Base-by-base conservation (phyloP, 1,140 invertebrate genomes). In the Drosophila elegans region DNA sequence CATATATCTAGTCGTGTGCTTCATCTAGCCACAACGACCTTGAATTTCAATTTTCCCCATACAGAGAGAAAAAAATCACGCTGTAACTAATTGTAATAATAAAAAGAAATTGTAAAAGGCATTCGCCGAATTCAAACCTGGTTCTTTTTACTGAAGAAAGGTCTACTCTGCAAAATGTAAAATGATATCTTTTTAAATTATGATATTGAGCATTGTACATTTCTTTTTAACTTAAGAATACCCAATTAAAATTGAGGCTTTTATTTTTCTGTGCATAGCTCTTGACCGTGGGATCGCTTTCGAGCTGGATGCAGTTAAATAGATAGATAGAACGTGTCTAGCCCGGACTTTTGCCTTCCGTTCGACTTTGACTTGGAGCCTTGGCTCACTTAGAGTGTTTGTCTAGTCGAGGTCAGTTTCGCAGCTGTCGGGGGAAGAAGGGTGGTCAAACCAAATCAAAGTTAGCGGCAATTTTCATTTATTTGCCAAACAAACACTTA, bases 391-490 rank as follows among this genome's bases (percentile, higher is more conserved):
- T 77, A 56, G 60, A 57, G 59, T 80, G 74, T 80, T 80, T 80
- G 63, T 59, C 59, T 25, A 81, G 72, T 81, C 54, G 78, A 76
- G 78, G 78, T 72, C 78, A 57, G 36, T 39, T 44, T 49, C 16
- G 13, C 64, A 54, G 41, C 55, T 36, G 16, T 6, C n/a, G 29
- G 3, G 36, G 71, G 16, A 16, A 11, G 6, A 12, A 32, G 53
- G 39, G 16, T 13, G 12, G n/a, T 9, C 44, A 34, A 46, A 59
- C 41, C 13, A 60, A 62, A 73, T 45, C 57, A 61, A 66, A 80
- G 72, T 63, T 77, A 55, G 57, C 29, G 76, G 73, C 77, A 80
- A 76, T 85, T 84, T 84, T 73, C 56, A 79, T 85, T 59, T 74
- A 80, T 84, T 85, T 85, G 53, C 81, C 74, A 83, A 67, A 57